phyloP scores from a whole-genome alignment of 1,140 invertebrate species.

The Drosophila sechellia region DNA sequence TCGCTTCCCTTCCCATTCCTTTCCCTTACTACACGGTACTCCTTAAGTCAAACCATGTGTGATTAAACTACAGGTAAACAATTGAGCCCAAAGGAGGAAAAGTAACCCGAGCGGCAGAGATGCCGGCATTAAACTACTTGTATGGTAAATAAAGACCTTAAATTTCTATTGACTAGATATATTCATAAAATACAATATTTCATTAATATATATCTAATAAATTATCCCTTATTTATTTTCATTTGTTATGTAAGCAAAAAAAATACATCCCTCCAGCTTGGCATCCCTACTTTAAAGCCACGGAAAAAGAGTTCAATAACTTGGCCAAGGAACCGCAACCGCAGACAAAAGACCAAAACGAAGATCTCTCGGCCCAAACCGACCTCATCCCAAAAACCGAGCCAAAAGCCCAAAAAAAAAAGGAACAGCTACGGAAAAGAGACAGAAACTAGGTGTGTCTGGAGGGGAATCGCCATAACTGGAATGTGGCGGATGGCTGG shows the following conservation, averaged over 20 bases:
- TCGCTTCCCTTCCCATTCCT: no score
- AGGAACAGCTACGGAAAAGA: constrained; percentile 36
- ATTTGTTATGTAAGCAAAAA: no score
- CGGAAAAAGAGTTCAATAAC: constrained; percentile 47
- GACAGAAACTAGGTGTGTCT: constrained; percentile 75
- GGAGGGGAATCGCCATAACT: constrained; percentile 71
- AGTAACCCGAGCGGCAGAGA: constrained; percentile 8
- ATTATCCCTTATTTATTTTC: no score
- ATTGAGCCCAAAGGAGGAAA: constrained; percentile 27
- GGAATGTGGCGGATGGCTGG: constrained; percentile 61
- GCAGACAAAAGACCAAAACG: constrained; percentile 17
- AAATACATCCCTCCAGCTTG: neutral
- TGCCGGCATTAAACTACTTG: neutral
- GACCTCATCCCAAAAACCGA: constrained; percentile 7
- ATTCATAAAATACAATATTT: no score
- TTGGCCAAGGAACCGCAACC: constrained; percentile 40
- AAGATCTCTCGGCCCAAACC: constrained; percentile 12
- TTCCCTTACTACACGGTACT: constrained; percentile 3
- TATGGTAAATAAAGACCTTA: neutral
- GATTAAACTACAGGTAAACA: constrained; percentile 75
- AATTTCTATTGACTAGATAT: no score
- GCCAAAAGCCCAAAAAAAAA: constrained; percentile 9
- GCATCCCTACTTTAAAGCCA: neutral
- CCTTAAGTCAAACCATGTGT: constrained; percentile 61
- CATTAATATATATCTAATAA: no score